phyloP scores from a whole-genome alignment of 2,113 vertebrate species.

The Sinocyclocheilus maitianheensis region DNA sequence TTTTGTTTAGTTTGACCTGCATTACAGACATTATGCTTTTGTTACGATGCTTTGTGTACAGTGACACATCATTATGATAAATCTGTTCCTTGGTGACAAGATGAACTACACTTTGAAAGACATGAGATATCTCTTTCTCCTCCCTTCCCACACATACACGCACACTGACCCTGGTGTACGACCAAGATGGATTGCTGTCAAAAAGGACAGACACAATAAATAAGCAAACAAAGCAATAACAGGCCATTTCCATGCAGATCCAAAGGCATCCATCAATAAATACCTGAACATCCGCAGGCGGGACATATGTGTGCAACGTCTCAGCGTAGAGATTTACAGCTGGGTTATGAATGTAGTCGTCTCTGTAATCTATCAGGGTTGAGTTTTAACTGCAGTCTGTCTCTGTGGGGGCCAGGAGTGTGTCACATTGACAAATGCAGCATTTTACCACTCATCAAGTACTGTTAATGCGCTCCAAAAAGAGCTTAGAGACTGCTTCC shows the following conservation, averaged over 20 bases:
- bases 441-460: constrained; percentile 59
- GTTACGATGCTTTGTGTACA: constrained; percentile 28
- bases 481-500: constrained; percentile 56
- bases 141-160: neutral
- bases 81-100: constrained; percentile 17
- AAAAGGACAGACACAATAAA: constrained; percentile 27
- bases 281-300: constrained; percentile 17
- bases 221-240: constrained; percentile 5
- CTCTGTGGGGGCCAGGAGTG: constrained; percentile 52
- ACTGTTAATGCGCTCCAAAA: constrained; percentile 55
- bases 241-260: constrained; percentile 34
- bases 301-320: constrained; percentile 7
- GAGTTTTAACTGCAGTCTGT: constrained; percentile 52
- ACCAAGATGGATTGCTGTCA: constrained; percentile 24
- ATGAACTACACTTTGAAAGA: constrained; percentile 24
- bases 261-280: constrained; percentile 29
- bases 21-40: constrained; percentile 38
- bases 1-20: constrained; percentile 22
- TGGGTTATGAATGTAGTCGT: constrained; percentile 46
- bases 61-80: constrained; percentile 39
- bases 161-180: constrained; percentile 17
- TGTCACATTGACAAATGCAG: constrained; percentile 56
- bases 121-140: neutral
- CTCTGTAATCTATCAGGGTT: constrained; percentile 51
- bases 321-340: constrained; percentile 5